Base-by-base conservation (phyloP, 2,888 invertebrate species). In the Ichneumon xanthorius region DNA sequence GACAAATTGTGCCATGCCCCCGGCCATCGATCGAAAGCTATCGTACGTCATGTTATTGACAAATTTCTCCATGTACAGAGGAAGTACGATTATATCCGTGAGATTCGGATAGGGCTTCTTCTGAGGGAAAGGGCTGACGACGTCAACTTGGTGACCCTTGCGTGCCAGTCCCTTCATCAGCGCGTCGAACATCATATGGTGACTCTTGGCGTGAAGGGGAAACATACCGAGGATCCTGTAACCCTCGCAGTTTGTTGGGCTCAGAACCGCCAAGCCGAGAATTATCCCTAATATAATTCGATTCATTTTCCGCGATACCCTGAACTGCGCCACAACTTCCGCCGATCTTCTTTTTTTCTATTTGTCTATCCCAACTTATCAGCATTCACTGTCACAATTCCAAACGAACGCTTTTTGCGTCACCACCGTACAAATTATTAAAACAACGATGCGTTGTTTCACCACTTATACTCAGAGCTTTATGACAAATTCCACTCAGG, bases 191-290 rank as follows among this genome's bases (percentile, higher is more conserved):
- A 95, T 94, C 90, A 94, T 94, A 26, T 92, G 94, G 80, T 95
- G 95, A 67, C 95, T 95, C 81, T 92, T 94, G 4, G 93, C 94
- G 19, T 94, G 94, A 83, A 94, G 94, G 0, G 93, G 92, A 84
- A 94, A 94, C 0, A 94, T 90, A 0, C 93, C 94, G 40, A 95
- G 89, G 45, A 89, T 88, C 75, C 89, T 80, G 73, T 84, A 85
- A 26, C 86, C 76, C 37, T 85, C 80, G 50, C 85, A 89, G 37
- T 16, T 40, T 9, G 83, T 67, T 9, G 72, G 73, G 48, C 61
- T 70, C 40, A 83, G 19, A 48, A 61, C 26, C 37, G 26, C 30
- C 9, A 78, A 11, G 16, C 68, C 73, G 19, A 55, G 14, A 73
- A 65, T 7, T 14, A 50, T 30, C 19, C 65, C 65, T 30, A 73